A percentile compares a stretch with the other conserved stretches of the same genome.
These are phyloP conservation scores for Temnopleurus reevesii DNA, from an alignment of 53 echinoderm and acorn worm species.

Conservation along the genomic window DNA sequence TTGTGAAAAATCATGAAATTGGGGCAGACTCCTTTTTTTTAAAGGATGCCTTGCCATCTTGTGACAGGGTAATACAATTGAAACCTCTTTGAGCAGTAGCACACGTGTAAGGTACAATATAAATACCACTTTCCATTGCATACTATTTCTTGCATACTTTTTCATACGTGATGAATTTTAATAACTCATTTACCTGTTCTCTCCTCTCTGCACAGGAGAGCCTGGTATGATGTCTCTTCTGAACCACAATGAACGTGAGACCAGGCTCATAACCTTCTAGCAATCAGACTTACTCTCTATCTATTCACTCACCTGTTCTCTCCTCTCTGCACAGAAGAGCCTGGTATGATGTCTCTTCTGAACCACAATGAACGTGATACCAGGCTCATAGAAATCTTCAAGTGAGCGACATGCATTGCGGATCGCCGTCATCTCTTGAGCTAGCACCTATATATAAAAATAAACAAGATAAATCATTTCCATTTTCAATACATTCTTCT, in stretches of 20 bases:
- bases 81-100: too few species aligned
- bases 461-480: too few species aligned
- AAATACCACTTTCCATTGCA: too few species aligned
- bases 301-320: slow-evolving; percentile 79
- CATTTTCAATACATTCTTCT: too few species aligned
- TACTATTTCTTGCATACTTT: too few species aligned
- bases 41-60: too few species aligned
- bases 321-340: slow-evolving; percentile 97
- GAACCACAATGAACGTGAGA: slow-evolving; percentile 76
- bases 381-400: slow-evolving; percentile 88
- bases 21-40: too few species aligned
- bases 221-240: slow-evolving; percentile 90
- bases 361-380: slow-evolving; percentile 92
- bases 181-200: slow-evolving; percentile 83
- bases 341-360: slow-evolving; percentile 99
- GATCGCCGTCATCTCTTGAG: slow-evolving; percentile 85
- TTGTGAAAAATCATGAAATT: too few species aligned
- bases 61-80: too few species aligned
- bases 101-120: too few species aligned
- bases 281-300: background rate
- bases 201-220: slow-evolving; percentile 94
- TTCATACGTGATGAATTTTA: too few species aligned
- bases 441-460: slow-evolving; percentile 64
- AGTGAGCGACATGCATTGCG: slow-evolving; percentile 82
- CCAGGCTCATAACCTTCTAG: slow-evolving; percentile 81